phyloP scores from a whole-genome alignment of 2,888 invertebrate species.

The Acrobasis consociella region DNA sequence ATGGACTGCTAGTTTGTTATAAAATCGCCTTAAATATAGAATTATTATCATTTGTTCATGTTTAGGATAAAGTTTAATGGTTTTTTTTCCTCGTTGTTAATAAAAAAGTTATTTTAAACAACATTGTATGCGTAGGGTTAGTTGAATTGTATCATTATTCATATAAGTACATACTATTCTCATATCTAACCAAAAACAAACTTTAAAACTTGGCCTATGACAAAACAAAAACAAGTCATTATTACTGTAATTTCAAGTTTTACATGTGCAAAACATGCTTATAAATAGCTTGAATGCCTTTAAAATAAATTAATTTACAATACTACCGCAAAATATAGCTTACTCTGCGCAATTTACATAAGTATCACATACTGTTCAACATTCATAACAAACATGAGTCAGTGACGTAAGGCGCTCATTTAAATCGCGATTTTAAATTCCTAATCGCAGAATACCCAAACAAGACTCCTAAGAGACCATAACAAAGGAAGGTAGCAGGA shows the following conservation, averaged over 20 bases:
- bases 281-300: neutral
- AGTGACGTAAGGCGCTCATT: conserved; percentile 34
- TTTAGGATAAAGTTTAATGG: too few species aligned
- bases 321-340: neutral
- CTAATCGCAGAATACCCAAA: conserved; percentile 36
- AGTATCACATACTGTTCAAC: neutral
- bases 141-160: too few species aligned
- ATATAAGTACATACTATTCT: too few species aligned
- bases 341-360: neutral
- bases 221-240: neutral
- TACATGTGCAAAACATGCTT: neutral
- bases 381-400: conserved; percentile 5
- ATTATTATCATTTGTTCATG: too few species aligned
- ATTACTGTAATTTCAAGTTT: neutral
- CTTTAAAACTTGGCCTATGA: neutral
- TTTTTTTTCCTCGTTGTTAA: too few species aligned
- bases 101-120: too few species aligned
- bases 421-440: conserved; percentile 24
- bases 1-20: too few species aligned
- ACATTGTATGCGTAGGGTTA: too few species aligned
- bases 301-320: neutral
- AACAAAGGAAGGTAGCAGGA: conserved; percentile 48
- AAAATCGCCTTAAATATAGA: too few species aligned
- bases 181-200: neutral
- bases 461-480: conserved; percentile 35